A percentile compares a stretch with the other conserved stretches of the same genome.
phyloP scores from a whole-genome alignment of 2,888 invertebrate genomes.

The Orchesella flavescens region DNA sequence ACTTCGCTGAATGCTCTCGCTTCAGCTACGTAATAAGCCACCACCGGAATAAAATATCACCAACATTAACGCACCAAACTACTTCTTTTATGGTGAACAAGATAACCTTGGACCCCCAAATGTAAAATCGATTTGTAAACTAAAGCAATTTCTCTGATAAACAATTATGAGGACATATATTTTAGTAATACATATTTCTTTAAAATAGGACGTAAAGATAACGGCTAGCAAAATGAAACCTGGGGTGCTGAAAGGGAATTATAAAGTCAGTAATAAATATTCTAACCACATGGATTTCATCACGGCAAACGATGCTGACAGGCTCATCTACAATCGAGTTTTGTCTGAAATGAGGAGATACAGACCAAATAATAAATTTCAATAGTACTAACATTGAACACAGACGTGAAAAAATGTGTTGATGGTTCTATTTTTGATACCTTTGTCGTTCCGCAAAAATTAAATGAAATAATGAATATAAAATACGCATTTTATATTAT shows the following conservation, averaged over 20 bases:
- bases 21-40: too few relatives aligned
- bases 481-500: too few relatives aligned
- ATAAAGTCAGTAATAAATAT: neutral
- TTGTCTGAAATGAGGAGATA: constrained; percentile 23
- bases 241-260: constrained; percentile 1
- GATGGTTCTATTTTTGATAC: too few relatives aligned
- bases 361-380: too few relatives aligned
- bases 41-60: constrained; percentile 19
- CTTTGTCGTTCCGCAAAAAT: too few relatives aligned
- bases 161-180: too few relatives aligned
- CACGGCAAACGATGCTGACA: constrained; percentile 24
- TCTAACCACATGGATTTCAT: constrained; percentile 31
- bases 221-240: neutral
- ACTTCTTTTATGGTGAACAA: constrained; percentile 31
- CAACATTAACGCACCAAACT: constrained; percentile 17
- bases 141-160: too few relatives aligned
- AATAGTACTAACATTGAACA: too few relatives aligned
- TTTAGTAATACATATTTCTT: too few relatives aligned
- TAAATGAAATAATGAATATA: too few relatives aligned
- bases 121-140: neutral
- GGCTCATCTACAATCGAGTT: constrained; percentile 2
- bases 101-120: constrained; percentile 24
- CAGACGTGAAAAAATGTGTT: too few relatives aligned
- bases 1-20: too few relatives aligned
- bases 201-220: constrained; percentile 12